Evolutionary conservation across 2,797 vertebrate genomes (phyloP), one percentile per base, ranked within the genome.

Genomic region (Carduelis carduelis): DNA sequence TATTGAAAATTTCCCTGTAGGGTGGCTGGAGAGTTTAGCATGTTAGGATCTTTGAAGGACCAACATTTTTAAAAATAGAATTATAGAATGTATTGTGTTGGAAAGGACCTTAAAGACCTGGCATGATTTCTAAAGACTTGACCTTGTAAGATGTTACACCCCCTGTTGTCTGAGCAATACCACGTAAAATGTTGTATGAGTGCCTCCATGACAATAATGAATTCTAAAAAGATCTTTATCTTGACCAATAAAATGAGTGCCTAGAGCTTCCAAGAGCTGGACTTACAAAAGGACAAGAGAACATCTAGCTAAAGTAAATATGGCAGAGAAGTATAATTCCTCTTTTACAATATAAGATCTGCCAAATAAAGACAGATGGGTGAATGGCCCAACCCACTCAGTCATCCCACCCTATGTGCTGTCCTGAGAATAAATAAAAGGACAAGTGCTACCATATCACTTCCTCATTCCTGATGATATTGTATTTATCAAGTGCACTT

Each of bases 301-400:
- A 87, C 11, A 80, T 46, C 75, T 74, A 93, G 34, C 24, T 63
- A n/a, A 41, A 78, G 44, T 87, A 94, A 94, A 85, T 18, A 91
- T 64, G 53, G 9, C 39, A 94, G 34, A 90, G 34, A 91, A 85
- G 74, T 71, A 19, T 3, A 77, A 46, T 43, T 89, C n/a, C 60
- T 87, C 8, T 56, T 53, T 77, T 89, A 30, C 53, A 93, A 66
- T 37, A 24, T 26, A 70, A 89, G 34, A 92, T 37, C 30, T 77
- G 41, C 47, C 92, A 94, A 95, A 92, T 77, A 87, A 84, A 92
- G 92, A 95, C 94, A 93, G 93, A 95, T 96, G 95, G 90, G 30
- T 82, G 79, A 82, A 66, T 60, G 28, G 46, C 55, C 34, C 64
- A 68, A 83, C 88, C 86, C 81, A 94, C 90, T 95, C 92, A 93